A percentile compares a stretch with the other conserved stretches of the same genome.
These are phyloP conservation scores for Sylvilagus floridanus DNA, from an alignment of 2,797 vertebrate species.

Conservation along the genomic window DNA sequence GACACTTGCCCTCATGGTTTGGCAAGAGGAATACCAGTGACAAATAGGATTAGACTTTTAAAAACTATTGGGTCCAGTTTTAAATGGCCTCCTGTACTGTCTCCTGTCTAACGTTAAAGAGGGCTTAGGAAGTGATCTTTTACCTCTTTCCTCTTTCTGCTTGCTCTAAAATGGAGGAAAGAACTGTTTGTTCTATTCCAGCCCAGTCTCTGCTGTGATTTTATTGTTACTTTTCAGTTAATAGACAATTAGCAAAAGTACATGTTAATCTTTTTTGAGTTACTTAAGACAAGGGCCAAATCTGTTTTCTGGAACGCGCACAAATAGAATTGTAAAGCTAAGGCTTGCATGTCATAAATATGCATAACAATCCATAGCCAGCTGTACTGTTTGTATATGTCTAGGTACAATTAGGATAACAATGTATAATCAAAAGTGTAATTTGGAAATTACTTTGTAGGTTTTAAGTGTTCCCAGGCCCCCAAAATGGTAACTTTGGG, in stretches of 20 bases:
- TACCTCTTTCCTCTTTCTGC: neutral
- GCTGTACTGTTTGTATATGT: neutral
- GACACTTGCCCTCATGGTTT: conserved; percentile 69
- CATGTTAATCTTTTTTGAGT: conserved; percentile 6
- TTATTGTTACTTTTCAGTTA: conserved; percentile 43
- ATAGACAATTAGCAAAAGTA: neutral
- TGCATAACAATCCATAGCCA: neutral
- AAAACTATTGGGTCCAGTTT: neutral
- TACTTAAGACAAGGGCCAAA: neutral
- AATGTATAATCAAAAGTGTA: neutral
- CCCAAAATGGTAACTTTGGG: neutral
- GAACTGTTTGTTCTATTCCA: neutral
- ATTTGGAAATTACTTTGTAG: neutral
- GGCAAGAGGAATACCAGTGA: conserved; percentile 44
- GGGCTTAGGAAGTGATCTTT: neutral
- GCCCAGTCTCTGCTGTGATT: neutral
- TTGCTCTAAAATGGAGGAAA: neutral
- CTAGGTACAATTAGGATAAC: neutral
- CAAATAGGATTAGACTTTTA: conserved; percentile 56
- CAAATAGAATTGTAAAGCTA: neutral
- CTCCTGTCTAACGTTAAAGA: neutral
- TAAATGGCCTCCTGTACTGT: neutral
- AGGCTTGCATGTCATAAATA: neutral
- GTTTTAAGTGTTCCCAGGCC: neutral
- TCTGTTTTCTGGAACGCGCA: neutral